Evolutionary conservation across 2,113 vertebrate genomes (phyloP).

Genomic region (Noctilio leporinus): DNA sequence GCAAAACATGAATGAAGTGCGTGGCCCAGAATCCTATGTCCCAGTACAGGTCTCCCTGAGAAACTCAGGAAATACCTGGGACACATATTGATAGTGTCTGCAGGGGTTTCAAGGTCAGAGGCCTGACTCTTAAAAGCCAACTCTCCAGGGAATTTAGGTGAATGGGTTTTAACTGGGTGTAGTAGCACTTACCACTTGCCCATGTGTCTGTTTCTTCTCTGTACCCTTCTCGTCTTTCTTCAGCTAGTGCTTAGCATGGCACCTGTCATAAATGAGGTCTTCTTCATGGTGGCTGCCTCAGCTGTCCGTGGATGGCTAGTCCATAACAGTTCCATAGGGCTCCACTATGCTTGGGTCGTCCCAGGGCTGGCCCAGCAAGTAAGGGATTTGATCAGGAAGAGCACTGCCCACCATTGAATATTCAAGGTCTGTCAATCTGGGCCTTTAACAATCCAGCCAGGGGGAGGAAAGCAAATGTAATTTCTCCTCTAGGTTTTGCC

Average conservation of each 20-base stretch:
- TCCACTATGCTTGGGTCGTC: not conserved
- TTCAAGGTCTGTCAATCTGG: not conserved
- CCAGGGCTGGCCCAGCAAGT: not conserved
- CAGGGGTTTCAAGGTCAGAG: not conserved
- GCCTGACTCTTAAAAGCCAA: not conserved
- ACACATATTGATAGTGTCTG: not conserved
- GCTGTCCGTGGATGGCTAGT: not conserved
- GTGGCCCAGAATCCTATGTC: too few species aligned
- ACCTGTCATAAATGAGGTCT: not conserved
- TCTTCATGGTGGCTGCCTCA: accelerated
- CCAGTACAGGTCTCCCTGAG: not conserved
- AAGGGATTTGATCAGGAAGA: not conserved
- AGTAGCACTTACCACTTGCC: not conserved
- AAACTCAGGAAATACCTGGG: not conserved
- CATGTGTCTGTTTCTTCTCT: not conserved
- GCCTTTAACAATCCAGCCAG: conserved; percentile 23
- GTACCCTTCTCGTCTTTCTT: not conserved
- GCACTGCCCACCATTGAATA: not conserved
- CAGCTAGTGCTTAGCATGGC: not conserved
- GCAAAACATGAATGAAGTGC: not conserved
- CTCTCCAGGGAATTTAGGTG: not conserved
- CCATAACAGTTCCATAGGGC: not conserved
- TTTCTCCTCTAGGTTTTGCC: conserved; percentile 61
- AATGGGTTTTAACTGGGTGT: not conserved
- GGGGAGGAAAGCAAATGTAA: conserved; percentile 48